Base-by-base conservation (phyloP, 1,140 invertebrate genomes). In the Myzus persicae region DNA sequence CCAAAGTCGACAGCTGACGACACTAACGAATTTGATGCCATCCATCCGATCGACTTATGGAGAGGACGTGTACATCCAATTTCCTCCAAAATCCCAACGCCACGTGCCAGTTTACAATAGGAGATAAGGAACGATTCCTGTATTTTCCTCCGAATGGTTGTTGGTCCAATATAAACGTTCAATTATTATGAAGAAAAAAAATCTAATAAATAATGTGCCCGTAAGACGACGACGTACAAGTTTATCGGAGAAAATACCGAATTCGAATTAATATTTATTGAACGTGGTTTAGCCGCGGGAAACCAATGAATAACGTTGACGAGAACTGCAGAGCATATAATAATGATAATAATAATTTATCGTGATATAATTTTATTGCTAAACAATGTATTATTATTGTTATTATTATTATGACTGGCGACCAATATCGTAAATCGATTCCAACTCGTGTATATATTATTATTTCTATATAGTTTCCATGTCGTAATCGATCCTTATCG, bases 401-500 rank as follows among this genome's bases (percentile, higher is more conserved):
- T 48, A 48, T 48, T 48, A 51, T 51, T 51, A 76, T 76, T n/a
- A n/a, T 76, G 59, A 11, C 44, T 46, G 31, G 85, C 44, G 7
- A 76, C 59, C 14, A 88, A 48, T 88, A 88, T 46, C 44, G 18
- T 36, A 22, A 88, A n/a, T 88, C 42, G 18, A 46, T 46, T 88
- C 31, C n/a, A n/a, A 88, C 18, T 88, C 44, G n/a, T 36, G 14
- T 46, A 36, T 18, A 20, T 31, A 11, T 14, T 42, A 48, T 20
- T 14, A 14, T 7, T 48, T 20, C 0, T 48, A 48, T 48, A 20
- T 42, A 42, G 85, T 42, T 22, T 31, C 7, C 8, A 22, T n/a
- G 85, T 88, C 11, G 85, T n/a, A 88, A 46, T 36, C 31, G 85
- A 87, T 87, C 44, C 6, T 87, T 87, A 87, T 87, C 85, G 44